phyloP scores from a whole-genome alignment of 2,888 invertebrate genomes.

The Diaperis boleti region DNA sequence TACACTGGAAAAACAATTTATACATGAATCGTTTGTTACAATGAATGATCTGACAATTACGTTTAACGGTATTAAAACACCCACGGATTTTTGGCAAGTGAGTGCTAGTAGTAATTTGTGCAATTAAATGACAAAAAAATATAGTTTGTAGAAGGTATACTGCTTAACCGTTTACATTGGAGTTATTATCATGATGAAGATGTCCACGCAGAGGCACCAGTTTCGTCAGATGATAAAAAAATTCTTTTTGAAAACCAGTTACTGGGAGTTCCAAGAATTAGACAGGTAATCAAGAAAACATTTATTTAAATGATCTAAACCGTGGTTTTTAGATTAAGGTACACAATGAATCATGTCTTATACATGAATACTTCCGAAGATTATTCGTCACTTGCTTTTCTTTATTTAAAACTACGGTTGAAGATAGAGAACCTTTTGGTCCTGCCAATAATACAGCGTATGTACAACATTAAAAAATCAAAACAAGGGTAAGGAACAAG shows the following conservation, averaged over 20 bases:
- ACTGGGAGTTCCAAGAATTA: conserved; percentile 71
- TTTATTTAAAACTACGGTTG: conserved; percentile 68
- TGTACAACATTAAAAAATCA: not conserved
- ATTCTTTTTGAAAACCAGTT: conserved; percentile 70
- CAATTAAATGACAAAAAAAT: not conserved
- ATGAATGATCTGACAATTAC: too few relatives aligned
- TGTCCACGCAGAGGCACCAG: conserved; percentile 47
- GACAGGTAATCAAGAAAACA: conserved; percentile 65
- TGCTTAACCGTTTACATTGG: conserved; percentile 72
- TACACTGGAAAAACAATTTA: too few relatives aligned
- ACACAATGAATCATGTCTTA: conserved; percentile 72
- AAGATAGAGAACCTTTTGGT: conserved; percentile 70
- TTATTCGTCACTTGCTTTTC: conserved; percentile 74
- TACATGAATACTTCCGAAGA: conserved; percentile 73
- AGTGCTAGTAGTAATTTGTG: not conserved
- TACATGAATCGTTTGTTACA: too few relatives aligned
- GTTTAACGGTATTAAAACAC: conserved; percentile 65
- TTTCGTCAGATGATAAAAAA: conserved; percentile 57
- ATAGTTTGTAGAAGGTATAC: conserved; percentile 64
- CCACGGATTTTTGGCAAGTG: conserved; percentile 74
- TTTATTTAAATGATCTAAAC: not conserved
- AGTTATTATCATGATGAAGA: conserved; percentile 65
- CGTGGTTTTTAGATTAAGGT: conserved; percentile 67
- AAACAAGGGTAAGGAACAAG: too few relatives aligned
- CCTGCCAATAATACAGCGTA: conserved; percentile 63